Evolutionary conservation across 2,113 vertebrate genomes (phyloP), one percentile per base, ranked within the genome.

Genomic region (Ceyx melanurus): DNA sequence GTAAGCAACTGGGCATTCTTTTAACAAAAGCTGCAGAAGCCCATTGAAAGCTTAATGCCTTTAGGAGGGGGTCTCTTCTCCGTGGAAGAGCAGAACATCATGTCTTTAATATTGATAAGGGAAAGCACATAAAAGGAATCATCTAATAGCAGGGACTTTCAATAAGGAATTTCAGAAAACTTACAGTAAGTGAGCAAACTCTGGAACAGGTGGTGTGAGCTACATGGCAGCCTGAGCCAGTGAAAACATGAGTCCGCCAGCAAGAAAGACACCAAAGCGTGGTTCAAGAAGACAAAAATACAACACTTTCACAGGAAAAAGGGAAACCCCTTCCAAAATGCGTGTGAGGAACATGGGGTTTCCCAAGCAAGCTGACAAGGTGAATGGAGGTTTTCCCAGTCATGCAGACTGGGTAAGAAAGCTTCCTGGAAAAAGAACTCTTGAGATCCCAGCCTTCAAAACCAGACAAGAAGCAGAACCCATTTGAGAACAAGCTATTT

Each of bases 241-340:
- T 77, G 92, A 95, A 96, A 96, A 95, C 87, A 95, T 87, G 86
- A 95, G 89, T 86, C 94, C 95, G 78, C 79, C 95, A 93, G 57
- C 89, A 88, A 94, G 85, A 77, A 88, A 91, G 72, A 64, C 4
- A 45, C 85, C 92, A 87, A 91, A 93, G 87, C 78, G 67, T 51
- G 57, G 92, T 88, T 92, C 89, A 78, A 94, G 82, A 74, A 71
- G 74, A 85, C 35, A 82, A 89, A 95, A 96, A 90, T 86, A 96
- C 93, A 88, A 92, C 83, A 84, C 74, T 93, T 80, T 37, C 28
- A 43, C 21, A 66, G 54, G 31, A 40, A 90, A 87, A 86, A 79
- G 25, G 81, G 58, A 90, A 92, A 90, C 31, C 37, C 50, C 46
- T 93, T 93, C 77, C 70, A 91, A 89, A 94, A 78, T 0, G 10